Evolutionary conservation across 2,888 invertebrate genomes (phyloP).

Genomic region (Acrocyrtus sp.): DNA sequence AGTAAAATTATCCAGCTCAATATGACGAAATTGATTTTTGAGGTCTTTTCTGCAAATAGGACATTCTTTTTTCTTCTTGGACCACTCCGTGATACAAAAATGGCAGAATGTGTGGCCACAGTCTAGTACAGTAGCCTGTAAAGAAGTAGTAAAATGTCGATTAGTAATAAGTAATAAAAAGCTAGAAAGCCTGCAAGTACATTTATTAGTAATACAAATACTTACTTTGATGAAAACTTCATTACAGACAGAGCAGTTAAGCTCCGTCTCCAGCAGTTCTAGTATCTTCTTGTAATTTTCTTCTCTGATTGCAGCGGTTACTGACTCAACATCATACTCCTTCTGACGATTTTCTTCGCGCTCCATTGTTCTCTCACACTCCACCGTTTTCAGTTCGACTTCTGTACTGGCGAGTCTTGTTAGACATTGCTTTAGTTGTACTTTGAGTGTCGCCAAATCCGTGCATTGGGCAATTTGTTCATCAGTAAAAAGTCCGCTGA

Average conservation of each 20-base stretch:
- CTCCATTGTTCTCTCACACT: constrained; percentile 68
- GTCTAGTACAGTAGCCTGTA: constrained; percentile 73
- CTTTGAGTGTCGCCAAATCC: constrained; percentile 10
- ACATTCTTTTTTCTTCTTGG: constrained; percentile 75
- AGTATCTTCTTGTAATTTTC: constrained; percentile 68
- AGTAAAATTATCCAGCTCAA: constrained; percentile 79
- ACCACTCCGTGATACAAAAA: constrained; percentile 78
- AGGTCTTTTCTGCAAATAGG: constrained; percentile 75
- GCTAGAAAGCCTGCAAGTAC: not conserved
- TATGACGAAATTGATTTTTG: constrained; percentile 71
- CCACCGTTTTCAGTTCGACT: constrained; percentile 68
- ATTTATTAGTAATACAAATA: not conserved
- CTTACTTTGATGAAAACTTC: constrained; percentile 75
- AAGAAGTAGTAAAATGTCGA: constrained; percentile 9
- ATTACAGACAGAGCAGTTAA: constrained; percentile 80
- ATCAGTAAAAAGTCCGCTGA: not conserved
- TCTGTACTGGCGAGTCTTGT: constrained; percentile 42
- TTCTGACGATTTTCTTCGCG: constrained; percentile 35
- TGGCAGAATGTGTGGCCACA: constrained; percentile 82
- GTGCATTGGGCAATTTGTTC: constrained; percentile 21
- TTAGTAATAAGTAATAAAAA: not conserved
- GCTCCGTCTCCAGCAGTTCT: constrained; percentile 75
- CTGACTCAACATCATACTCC: constrained; percentile 50
- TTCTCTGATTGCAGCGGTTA: constrained; percentile 56
- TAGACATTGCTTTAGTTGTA: constrained; percentile 1